Percentiles rank a stretch among this genome's conserved stretches.
Evolutionary conservation across 1,140 invertebrate species (phyloP).

Genomic region (Calephelis nemesis): DNA sequence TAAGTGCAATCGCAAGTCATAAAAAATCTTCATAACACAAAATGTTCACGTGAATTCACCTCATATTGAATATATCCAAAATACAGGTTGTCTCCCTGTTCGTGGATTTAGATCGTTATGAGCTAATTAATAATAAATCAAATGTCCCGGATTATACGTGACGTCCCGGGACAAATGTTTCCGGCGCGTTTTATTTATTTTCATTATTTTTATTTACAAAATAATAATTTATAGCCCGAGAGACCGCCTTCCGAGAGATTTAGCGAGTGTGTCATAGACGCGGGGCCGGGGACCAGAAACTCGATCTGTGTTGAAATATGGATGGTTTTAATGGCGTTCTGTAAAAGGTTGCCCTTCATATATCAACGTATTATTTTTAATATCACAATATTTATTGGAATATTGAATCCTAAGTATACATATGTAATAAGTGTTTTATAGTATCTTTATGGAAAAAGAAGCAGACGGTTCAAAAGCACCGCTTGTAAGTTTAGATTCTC

Average conservation of each 20-base stretch:
- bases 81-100: neutral
- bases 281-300: conserved; percentile 33
- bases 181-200: conserved; percentile 61
- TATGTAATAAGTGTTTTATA: too few relatives aligned
- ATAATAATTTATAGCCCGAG: conserved; percentile 62
- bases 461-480: too few relatives aligned
- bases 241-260: conserved; percentile 70
- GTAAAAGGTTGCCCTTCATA: conserved; percentile 42
- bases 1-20: too few relatives aligned
- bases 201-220: conserved; percentile 72
- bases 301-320: conserved; percentile 64
- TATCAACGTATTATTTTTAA: conserved; percentile 48
- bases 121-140: conserved; percentile 74
- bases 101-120: conserved; percentile 25
- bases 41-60: too few relatives aligned
- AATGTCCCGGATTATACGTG: conserved; percentile 55
- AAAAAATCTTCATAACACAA: too few relatives aligned
- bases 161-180: conserved; percentile 65
- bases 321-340: conserved; percentile 53
- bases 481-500: too few relatives aligned
- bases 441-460: too few relatives aligned
- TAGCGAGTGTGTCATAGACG: conserved; percentile 67
- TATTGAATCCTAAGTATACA: neutral
- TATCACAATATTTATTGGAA: conserved; percentile 41
- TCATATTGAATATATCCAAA: neutral